Conservation (phyloP, 2,888 invertebrate species). For the Sipha maydis region DNA sequence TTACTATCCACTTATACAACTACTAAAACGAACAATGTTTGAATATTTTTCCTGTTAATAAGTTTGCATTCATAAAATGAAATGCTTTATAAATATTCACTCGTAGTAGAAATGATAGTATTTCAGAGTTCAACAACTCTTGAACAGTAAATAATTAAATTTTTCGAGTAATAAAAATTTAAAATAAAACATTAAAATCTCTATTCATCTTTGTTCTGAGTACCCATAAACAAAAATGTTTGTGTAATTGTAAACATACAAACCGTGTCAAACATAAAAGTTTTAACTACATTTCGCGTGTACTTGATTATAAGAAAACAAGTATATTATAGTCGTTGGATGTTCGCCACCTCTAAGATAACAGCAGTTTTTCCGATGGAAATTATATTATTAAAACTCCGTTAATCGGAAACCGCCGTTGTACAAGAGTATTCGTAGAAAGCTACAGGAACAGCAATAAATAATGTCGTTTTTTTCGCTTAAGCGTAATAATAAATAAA, state of each 20-base stretch:
- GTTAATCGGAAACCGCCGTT: background rate
- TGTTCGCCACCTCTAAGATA: background rate
- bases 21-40: background rate
- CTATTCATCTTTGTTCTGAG: background rate
- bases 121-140: background rate
- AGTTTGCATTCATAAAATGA: background rate
- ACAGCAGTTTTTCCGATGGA: background rate
- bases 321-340: background rate
- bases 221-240: background rate
- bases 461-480: conserved; percentile 8
- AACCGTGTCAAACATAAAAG: background rate
- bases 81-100: background rate
- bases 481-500: conserved; percentile 1
- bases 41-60: background rate
- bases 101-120: background rate
- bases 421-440: background rate
- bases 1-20: background rate
- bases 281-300: conserved; percentile 2
- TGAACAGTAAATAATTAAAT: background rate
- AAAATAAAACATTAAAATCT: background rate
- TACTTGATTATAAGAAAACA: conserved; percentile 13
- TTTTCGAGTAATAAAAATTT: background rate
- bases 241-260: background rate
- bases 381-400: conserved; percentile 18
- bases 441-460: background rate